Evolutionary conservation across 2,797 vertebrate genomes (phyloP).

Genomic region (Brachymystax lenok): DNA sequence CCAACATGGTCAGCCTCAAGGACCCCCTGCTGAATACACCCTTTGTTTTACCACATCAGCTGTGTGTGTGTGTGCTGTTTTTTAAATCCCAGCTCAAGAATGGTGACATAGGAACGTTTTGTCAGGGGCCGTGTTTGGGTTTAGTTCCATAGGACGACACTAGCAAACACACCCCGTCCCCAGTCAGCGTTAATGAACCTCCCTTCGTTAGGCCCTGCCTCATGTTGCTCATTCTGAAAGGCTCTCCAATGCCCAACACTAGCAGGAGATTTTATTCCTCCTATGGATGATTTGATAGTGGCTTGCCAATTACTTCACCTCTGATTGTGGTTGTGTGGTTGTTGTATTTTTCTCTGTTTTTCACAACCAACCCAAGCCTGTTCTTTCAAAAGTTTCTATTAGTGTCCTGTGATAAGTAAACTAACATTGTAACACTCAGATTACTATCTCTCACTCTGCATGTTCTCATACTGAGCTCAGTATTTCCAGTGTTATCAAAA

Average conservation of each 20-base stretch:
- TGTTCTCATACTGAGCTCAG: constrained; percentile 2
- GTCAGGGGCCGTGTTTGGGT: constrained; percentile 14
- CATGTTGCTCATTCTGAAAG: not conserved
- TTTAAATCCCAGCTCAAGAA: constrained; percentile 6
- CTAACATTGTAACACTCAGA: not conserved
- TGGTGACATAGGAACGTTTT: constrained; percentile 11
- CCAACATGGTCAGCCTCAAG: constrained; percentile 34
- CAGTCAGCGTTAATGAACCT: not conserved
- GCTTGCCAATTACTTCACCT: not conserved
- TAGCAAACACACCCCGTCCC: not conserved
- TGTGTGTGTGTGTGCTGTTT: constrained; percentile 2
- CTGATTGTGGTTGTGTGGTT: too few relatives aligned
- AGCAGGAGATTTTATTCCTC: not conserved
- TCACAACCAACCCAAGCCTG: not conserved
- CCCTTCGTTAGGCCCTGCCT: not conserved
- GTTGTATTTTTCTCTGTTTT: not conserved
- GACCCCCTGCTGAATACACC: constrained; percentile 46
- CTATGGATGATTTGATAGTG: not conserved
- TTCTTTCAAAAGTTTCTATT: not conserved
- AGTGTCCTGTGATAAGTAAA: not conserved
- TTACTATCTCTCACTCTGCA: not conserved
- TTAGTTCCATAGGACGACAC: not conserved
- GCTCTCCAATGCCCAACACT: not conserved
- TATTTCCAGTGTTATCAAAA: not conserved
- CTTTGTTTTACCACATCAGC: constrained; percentile 43